Percentiles rank a stretch among this genome's conserved stretches.
Evolutionary conservation across 2,888 invertebrate genomes (phyloP).

Genomic region (Panorpa germanica): DNA sequence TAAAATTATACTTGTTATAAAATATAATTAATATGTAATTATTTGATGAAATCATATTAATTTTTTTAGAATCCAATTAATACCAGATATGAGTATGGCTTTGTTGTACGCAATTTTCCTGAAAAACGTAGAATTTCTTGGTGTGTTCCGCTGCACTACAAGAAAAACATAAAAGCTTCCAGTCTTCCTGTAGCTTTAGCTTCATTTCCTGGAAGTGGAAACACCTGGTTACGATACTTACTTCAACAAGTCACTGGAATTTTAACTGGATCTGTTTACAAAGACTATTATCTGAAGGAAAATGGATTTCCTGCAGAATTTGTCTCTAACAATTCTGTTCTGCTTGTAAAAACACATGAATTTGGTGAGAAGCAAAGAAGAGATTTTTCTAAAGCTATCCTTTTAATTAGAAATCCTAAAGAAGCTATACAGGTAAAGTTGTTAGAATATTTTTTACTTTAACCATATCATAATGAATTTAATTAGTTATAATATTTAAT

Average conservation of each 20-base stretch:
- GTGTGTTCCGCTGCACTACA: too few relatives aligned
- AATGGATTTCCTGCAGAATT: constrained; percentile 56
- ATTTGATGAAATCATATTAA: too few relatives aligned
- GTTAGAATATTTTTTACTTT: too few relatives aligned
- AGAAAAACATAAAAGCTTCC: too few relatives aligned
- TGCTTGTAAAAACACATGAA: constrained; percentile 65
- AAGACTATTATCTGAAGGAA: constrained; percentile 25
- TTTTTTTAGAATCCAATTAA: too few relatives aligned
- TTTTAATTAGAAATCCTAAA: constrained; percentile 50
- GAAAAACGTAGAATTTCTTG: too few relatives aligned
- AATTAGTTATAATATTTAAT: too few relatives aligned
- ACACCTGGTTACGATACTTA: constrained; percentile 54
- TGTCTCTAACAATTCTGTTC: constrained; percentile 44
- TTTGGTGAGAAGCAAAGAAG: constrained; percentile 38
- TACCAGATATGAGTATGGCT: too few relatives aligned
- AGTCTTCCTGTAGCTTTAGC: constrained; percentile 39
- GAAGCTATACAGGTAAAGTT: constrained; percentile 44
- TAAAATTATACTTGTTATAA: too few relatives aligned
- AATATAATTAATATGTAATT: too few relatives aligned
- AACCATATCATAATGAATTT: too few relatives aligned
- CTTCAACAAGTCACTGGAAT: constrained; percentile 48
- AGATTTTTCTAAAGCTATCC: constrained; percentile 43
- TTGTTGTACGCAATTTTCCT: too few relatives aligned
- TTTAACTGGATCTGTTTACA: constrained; percentile 2
- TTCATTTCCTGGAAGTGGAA: constrained; percentile 55